Base-by-base conservation (phyloP, 2,113 vertebrate species). In the Labrus mixtus region DNA sequence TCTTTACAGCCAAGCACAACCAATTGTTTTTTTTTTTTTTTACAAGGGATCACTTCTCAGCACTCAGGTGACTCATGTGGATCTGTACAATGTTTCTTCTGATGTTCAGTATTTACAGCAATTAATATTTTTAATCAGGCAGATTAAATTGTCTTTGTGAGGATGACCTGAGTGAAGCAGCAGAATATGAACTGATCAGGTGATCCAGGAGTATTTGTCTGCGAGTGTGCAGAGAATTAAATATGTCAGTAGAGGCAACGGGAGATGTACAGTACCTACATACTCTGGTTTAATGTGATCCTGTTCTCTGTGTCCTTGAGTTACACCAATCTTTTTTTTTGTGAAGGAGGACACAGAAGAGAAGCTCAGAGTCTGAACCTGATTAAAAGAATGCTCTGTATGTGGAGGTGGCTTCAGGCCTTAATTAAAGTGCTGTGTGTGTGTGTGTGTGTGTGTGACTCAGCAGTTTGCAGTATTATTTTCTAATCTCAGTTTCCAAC, bases 381-480 rank as follows among this genome's bases (percentile, higher is more conserved):
- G 82, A 89, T 91, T 89, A 81, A 89, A 84, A 75, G 84, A 86
- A 82, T 71, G 58, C 73, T 83, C 73, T 86, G 74, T 79, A 56
- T 79, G 67, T 81, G 70, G 81, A 84, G 73, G 83, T 56, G 50
- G 23, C 73, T 87, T 83, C 75, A 55, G 75, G 72, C 62, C 73
- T 91, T 91, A 88, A 91, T 90, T 91, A 91, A 91, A 91, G 25
- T 6, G 9, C 48, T 53, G 54, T 57, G 70, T 72, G 66, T 68
- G 60, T 71, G 54, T 68, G 60, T 71, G 54, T 73, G 63, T 57
- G 46, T 55, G 17, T 88, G 83, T 91, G 89, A 93, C 89, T 93
- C 91, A 93, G 92, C 91, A 83, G 73, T 91, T 89, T 87, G 68
- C 56, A 68, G 91, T 83, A 89, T 88, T 91, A 92, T 69, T 81